Percentiles rank a stretch among this genome's conserved stretches.
Conservation (phyloP, 2,888 invertebrate species). For the Ichneumoninae sp. region DNA sequence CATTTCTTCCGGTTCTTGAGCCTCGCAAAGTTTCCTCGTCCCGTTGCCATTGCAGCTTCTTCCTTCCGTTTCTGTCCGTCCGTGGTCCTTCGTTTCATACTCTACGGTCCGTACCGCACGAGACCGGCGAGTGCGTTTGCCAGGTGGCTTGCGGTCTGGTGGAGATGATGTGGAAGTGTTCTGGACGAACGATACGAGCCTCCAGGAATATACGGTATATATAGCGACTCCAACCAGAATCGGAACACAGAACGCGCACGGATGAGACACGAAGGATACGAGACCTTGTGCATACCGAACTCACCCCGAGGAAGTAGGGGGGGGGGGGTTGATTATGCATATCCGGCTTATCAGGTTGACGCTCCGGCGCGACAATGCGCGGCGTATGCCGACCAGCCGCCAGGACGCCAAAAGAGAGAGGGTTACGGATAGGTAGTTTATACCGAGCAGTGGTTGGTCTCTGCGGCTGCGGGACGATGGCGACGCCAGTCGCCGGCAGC, state of each 20-base stretch:
- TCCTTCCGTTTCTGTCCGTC: neutral
- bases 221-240: neutral
- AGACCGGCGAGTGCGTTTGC: neutral
- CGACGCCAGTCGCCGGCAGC: conserved; percentile 28
- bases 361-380: conserved; percentile 65
- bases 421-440: conserved; percentile 18
- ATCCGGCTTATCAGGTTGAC: conserved; percentile 70
- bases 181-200: neutral
- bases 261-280: neutral
- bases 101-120: neutral
- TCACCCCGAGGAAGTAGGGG: neutral
- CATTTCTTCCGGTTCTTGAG: conserved; percentile 57
- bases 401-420: conserved; percentile 60
- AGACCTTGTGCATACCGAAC: conserved; percentile 33
- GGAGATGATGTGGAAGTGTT: neutral
- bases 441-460: conserved; percentile 34
- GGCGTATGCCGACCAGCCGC: conserved; percentile 62
- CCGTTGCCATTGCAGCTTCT: conserved; percentile 1
- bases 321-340: conserved; percentile 70
- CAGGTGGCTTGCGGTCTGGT: conserved; percentile 17
- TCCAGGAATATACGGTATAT: neutral
- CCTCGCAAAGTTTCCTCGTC: conserved; percentile 33
- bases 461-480: conserved; percentile 43
- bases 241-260: neutral
- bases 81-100: neutral